These are phyloP conservation scores for Germaria angustata DNA, from an alignment of 2,888 invertebrate genomes.

Conservation along the genomic window DNA sequence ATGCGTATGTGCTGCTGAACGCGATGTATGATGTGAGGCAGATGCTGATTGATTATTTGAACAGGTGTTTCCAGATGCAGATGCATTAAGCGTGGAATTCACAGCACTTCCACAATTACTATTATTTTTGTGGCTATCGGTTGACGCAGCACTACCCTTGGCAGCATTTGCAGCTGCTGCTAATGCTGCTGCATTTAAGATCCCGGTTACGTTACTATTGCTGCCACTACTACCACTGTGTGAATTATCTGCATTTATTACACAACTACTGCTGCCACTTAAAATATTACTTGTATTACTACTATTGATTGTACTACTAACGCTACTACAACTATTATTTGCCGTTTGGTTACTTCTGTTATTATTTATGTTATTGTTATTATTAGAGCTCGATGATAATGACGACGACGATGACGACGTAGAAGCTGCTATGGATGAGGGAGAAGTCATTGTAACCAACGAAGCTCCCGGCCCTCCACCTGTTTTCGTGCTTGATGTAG, in stretches of 20 bases:
- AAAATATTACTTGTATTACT: slow-evolving; percentile 78
- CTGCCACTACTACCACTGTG: slow-evolving; percentile 52
- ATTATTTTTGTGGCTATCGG: slow-evolving; percentile 47
- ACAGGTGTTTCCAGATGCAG: slow-evolving; percentile 47
- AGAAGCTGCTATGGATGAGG: slow-evolving; percentile 64
- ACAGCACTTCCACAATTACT: slow-evolving; percentile 76
- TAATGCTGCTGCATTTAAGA: slow-evolving; percentile 76
- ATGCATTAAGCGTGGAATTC: slow-evolving; percentile 65
- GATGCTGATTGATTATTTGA: slow-evolving; percentile 63
- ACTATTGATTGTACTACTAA: slow-evolving; percentile 79
- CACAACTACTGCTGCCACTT: slow-evolving; percentile 74
- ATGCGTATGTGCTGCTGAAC: slow-evolving; percentile 69
- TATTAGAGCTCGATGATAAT: slow-evolving; percentile 70
- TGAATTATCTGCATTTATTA: slow-evolving; percentile 67
- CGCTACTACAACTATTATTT: slow-evolving; percentile 69
- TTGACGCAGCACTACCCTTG: slow-evolving; percentile 26
- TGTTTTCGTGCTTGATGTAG: slow-evolving; percentile 64
- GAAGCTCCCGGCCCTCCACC: slow-evolving; percentile 71
- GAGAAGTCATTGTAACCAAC: slow-evolving; percentile 75
- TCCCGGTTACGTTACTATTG: slow-evolving; percentile 70
- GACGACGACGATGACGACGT: slow-evolving; percentile 53
- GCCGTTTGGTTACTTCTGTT: slow-evolving; percentile 68
- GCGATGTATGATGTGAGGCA: slow-evolving; percentile 68
- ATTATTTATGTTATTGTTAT: slow-evolving; percentile 50
- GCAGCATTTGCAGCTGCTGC: slow-evolving; percentile 69